phyloP scores from a whole-genome alignment of 2,888 invertebrate genomes.

The Lepidochitona cinerea region DNA sequence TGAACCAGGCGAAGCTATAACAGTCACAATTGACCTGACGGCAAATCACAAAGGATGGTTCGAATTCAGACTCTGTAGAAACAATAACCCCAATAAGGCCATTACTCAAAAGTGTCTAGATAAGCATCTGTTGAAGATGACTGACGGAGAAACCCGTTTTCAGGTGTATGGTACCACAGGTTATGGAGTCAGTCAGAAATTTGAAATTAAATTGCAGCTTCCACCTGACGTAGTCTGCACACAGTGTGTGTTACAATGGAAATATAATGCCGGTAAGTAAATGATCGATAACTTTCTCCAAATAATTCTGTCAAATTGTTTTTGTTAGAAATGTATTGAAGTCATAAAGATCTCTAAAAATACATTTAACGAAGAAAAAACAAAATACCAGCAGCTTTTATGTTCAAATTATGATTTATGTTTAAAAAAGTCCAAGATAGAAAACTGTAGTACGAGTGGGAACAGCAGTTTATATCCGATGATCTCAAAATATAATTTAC shows the following conservation, averaged over 20 bases:
- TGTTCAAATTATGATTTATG: too few relatives aligned
- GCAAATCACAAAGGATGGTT: slow-evolving; percentile 68
- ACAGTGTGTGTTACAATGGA: slow-evolving; percentile 56
- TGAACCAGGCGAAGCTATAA: slow-evolving; percentile 58
- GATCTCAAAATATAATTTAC: too few relatives aligned
- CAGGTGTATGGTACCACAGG: background rate
- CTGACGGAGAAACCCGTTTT: slow-evolving; percentile 21
- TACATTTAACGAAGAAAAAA: too few relatives aligned
- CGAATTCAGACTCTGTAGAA: slow-evolving; percentile 62
- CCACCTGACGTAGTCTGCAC: slow-evolving; percentile 41
- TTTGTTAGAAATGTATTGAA: too few relatives aligned
- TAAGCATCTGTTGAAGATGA: slow-evolving; percentile 25
- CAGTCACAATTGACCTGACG: slow-evolving; percentile 63
- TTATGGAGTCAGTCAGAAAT: slow-evolving; percentile 10
- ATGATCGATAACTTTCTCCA: too few relatives aligned
- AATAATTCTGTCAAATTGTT: too few relatives aligned
- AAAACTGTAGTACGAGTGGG: too few relatives aligned
- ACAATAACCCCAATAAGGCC: slow-evolving; percentile 17
- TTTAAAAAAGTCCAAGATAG: too few relatives aligned
- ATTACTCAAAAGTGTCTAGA: slow-evolving; percentile 39
- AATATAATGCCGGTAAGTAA: slow-evolving; percentile 47
- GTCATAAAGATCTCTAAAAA: too few relatives aligned
- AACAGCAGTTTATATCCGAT: too few relatives aligned
- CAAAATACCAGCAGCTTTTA: too few relatives aligned
- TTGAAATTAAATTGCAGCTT: slow-evolving; percentile 42